These are phyloP conservation scores for Epinephelus awoara DNA, from an alignment of 2,797 vertebrate species.

Conservation along the genomic window DNA sequence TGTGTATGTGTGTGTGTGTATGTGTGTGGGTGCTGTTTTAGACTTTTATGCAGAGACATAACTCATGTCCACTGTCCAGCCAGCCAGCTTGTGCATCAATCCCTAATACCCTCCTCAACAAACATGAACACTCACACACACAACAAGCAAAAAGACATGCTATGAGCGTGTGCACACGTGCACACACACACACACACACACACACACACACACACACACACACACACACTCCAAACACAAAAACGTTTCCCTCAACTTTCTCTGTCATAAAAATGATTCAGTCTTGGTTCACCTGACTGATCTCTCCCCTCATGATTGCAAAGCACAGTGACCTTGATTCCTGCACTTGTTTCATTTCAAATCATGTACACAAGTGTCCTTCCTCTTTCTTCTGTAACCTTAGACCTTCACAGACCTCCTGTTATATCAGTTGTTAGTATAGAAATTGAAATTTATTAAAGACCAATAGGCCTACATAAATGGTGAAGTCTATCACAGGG, in stretches of 20 bases:
- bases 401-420: not conserved
- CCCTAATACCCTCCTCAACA: conserved; percentile 15
- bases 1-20: conserved; percentile 15
- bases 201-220: not conserved
- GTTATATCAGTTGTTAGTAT: not conserved
- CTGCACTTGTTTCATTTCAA: conserved; percentile 73
- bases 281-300: conserved; percentile 79
- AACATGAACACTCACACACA: not conserved
- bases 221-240: not conserved
- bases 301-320: conserved; percentile 62
- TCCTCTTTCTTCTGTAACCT: not conserved
- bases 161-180: not conserved
- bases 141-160: not conserved
- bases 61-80: conserved; percentile 73
- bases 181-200: not conserved
- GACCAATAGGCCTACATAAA: not conserved
- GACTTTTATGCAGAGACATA: conserved; percentile 72
- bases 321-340: conserved; percentile 78
- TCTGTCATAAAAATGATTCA: conserved; percentile 74
- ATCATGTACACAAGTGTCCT: conserved; percentile 9
- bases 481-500: not conserved
- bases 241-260: not conserved
- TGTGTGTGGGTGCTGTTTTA: conserved; percentile 10
- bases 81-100: conserved; percentile 53
- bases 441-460: not conserved